These are phyloP conservation scores for Neodon shergylaensis DNA, from an alignment of 2,113 vertebrate genomes.

Conservation along the genomic window DNA sequence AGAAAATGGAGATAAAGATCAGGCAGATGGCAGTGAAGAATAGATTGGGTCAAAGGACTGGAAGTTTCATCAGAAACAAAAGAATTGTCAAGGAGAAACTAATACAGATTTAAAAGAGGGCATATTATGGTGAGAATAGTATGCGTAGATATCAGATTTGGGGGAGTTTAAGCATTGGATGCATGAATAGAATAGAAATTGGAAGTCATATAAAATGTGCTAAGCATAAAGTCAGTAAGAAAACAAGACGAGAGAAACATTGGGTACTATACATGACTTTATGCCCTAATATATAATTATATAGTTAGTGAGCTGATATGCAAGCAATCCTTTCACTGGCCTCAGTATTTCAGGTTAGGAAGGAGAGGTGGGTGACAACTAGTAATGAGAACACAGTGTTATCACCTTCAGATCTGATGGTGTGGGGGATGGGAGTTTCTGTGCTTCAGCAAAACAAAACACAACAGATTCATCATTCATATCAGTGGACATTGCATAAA, in stretches of 20 bases:
- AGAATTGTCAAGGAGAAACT: conserved; percentile 37
- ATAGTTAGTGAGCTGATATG: neutral
- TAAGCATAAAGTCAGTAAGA: conserved; percentile 2
- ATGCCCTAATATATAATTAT: neutral
- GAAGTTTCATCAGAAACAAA: conserved; percentile 34
- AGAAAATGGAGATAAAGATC: conserved; percentile 59
- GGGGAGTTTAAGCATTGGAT: neutral
- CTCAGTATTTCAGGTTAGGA: neutral
- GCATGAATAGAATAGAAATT: conserved; percentile 34
- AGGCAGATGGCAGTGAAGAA: conserved; percentile 65
- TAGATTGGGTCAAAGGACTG: conserved; percentile 32
- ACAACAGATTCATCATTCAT: neutral
- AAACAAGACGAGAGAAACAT: neutral
- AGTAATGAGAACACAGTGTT: neutral
- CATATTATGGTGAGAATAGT: neutral
- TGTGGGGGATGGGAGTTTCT: neutral
- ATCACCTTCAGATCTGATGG: neutral
- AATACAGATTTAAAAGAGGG: conserved; percentile 3
- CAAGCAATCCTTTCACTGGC: neutral
- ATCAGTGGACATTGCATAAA: neutral
- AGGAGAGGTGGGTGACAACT: neutral
- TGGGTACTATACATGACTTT: neutral
- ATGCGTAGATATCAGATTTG: neutral
- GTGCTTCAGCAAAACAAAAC: neutral
- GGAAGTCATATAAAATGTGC: neutral